Percentiles rank a stretch among this genome's conserved stretches.
Conservation (phyloP, 2,888 invertebrate species). For the Hanleya hanleyi region DNA sequence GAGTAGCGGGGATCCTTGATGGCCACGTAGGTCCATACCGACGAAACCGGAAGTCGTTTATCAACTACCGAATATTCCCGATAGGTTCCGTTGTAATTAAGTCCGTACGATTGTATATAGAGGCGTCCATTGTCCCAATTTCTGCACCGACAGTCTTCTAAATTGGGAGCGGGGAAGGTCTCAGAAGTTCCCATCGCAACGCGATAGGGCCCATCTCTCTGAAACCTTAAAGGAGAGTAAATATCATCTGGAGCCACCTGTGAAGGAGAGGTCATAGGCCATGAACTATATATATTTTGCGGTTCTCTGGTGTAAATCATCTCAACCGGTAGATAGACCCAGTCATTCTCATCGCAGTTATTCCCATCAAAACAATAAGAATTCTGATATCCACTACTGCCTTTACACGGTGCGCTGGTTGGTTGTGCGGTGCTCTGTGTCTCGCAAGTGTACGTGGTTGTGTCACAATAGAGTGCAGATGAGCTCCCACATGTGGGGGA, state of each 20-base stretch:
- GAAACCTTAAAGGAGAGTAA: conserved; percentile 39
- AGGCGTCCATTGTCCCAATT: conserved; percentile 41
- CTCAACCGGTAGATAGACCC: conserved; percentile 61
- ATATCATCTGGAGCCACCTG: conserved; percentile 46
- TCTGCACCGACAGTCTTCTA: conserved; percentile 29
- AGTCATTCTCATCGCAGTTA: conserved; percentile 53
- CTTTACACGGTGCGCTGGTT: neutral
- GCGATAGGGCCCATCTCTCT: neutral
- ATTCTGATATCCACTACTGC: conserved; percentile 43
- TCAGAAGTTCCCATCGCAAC: neutral
- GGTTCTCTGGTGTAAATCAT: conserved; percentile 55
- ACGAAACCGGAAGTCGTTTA: conserved; percentile 52
- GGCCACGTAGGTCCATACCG: conserved; percentile 57
- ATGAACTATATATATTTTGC: conserved; percentile 47
- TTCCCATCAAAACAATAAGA: conserved; percentile 58
- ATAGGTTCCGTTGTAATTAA: conserved; percentile 60
- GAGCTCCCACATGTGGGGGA: neutral
- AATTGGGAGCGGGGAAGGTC: neutral
- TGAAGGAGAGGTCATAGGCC: conserved; percentile 49
- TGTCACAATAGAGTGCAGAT: neutral
- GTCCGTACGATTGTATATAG: conserved; percentile 53
- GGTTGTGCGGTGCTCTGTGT: neutral
- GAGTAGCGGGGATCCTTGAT: conserved; percentile 52
- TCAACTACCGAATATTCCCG: conserved; percentile 60
- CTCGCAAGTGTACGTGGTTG: neutral